Conservation (phyloP, 2,797 vertebrate genomes). For the Phylloscopus collybita region DNA sequence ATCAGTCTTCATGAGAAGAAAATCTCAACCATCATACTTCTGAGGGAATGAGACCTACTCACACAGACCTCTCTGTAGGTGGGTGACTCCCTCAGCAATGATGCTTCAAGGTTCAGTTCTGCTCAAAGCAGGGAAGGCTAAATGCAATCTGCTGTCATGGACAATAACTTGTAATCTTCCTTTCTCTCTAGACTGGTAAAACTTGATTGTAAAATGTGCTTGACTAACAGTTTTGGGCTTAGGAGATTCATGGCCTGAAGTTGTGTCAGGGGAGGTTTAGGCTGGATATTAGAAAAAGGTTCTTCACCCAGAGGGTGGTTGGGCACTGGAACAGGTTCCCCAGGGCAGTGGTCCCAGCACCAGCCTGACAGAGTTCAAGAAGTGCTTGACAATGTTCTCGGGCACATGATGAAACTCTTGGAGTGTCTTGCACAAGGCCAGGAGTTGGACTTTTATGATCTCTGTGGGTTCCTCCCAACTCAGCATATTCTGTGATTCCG, state of each 20-base stretch:
- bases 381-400: fast-evolving
- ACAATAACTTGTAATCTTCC: neutral
- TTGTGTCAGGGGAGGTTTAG: neutral
- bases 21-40: neutral
- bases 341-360: neutral
- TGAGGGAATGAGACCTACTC: neutral
- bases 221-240: neutral
- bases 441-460: neutral
- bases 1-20: neutral
- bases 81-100: neutral
- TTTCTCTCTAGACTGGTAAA: neutral
- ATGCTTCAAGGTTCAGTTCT: neutral
- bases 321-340: neutral
- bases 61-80: neutral
- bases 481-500: neutral
- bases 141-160: neutral
- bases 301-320: neutral
- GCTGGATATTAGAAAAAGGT: neutral
- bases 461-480: too few species aligned
- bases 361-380: neutral
- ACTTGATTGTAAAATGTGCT: neutral
- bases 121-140: neutral
- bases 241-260: neutral
- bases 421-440: neutral
- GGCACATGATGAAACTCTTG: neutral